These are phyloP conservation scores for Graphium colonna DNA, from an alignment of 2,888 invertebrate species.

Conservation along the genomic window DNA sequence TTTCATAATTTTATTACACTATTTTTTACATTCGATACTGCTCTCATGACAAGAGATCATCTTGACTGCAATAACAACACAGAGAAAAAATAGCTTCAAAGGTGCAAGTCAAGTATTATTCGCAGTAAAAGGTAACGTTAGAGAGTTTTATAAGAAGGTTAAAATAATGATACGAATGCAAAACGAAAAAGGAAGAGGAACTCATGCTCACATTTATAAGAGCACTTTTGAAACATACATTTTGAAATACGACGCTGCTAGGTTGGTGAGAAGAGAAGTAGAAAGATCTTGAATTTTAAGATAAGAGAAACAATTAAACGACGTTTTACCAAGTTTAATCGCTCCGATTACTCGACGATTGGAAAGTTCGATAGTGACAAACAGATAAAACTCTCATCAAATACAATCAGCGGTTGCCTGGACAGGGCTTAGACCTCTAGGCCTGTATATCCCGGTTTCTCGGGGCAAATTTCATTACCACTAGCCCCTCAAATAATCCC, in stretches of 20 bases:
- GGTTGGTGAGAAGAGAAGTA: slow-evolving; percentile 12
- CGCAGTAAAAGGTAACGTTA: slow-evolving; percentile 5
- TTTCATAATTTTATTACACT: neutral
- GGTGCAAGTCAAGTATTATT: slow-evolving; percentile 12
- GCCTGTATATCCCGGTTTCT: slow-evolving; percentile 67
- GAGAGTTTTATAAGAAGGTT: slow-evolving; percentile 14
- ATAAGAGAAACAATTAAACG: slow-evolving; percentile 55
- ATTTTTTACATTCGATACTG: too few relatives aligned
- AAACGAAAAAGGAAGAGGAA: slow-evolving; percentile 2
- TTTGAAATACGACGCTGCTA: slow-evolving; percentile 5
- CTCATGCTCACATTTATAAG: neutral
- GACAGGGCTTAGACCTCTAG: slow-evolving; percentile 70
- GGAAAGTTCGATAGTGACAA: slow-evolving; percentile 52
- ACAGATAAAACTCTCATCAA: slow-evolving; percentile 77
- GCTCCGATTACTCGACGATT: slow-evolving; percentile 53
- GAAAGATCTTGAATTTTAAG: slow-evolving; percentile 41
- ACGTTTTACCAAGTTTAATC: slow-evolving; percentile 56
- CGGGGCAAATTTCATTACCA: slow-evolving; percentile 76
- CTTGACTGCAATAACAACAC: slow-evolving; percentile 1
- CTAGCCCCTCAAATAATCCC: slow-evolving; percentile 71
- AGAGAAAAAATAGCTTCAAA: slow-evolving; percentile 12
- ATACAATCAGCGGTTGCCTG: slow-evolving; percentile 72
- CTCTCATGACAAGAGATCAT: neutral
- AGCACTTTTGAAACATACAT: neutral
- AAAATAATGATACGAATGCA: slow-evolving; percentile 12